phyloP scores from a whole-genome alignment of 1,140 invertebrate genomes.

The Ditylenchus dipsaci region DNA sequence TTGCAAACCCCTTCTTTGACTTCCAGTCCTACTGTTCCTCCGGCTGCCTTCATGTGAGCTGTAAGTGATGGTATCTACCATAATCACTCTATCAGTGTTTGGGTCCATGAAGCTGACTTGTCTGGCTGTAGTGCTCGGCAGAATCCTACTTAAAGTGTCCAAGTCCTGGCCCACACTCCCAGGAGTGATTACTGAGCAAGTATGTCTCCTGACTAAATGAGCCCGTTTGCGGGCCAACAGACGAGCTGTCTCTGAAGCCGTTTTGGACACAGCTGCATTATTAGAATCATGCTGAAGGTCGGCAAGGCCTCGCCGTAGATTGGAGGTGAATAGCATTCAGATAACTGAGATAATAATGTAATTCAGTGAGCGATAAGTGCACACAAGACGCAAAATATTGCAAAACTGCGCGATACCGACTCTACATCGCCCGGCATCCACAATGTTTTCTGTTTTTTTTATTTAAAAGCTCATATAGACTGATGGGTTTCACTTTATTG shows the following conservation, averaged over 20 bases:
- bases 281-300: conserved; percentile 22
- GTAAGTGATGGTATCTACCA: conserved; percentile 7
- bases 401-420: no score
- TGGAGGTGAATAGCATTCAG: conserved; percentile 51
- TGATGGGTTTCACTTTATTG: no score
- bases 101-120: conserved; percentile 6
- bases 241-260: conserved; percentile 31
- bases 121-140: not conserved
- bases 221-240: conserved; percentile 47
- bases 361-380: no score
- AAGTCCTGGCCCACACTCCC: not conserved
- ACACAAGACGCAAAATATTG: no score
- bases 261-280: conserved; percentile 3
- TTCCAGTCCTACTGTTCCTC: not conserved
- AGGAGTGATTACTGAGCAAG: conserved; percentile 39
- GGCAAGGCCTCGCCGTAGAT: conserved; percentile 51
- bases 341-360: not conserved
- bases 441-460: no score
- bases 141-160: not conserved
- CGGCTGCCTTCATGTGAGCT: not conserved
- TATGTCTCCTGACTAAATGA: conserved; percentile 49
- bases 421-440: no score
- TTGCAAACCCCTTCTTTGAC: not conserved
- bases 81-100: not conserved
- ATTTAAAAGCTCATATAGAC: no score